phyloP scores from a whole-genome alignment of 1,140 invertebrate species.

The Leucophenga varia region DNA sequence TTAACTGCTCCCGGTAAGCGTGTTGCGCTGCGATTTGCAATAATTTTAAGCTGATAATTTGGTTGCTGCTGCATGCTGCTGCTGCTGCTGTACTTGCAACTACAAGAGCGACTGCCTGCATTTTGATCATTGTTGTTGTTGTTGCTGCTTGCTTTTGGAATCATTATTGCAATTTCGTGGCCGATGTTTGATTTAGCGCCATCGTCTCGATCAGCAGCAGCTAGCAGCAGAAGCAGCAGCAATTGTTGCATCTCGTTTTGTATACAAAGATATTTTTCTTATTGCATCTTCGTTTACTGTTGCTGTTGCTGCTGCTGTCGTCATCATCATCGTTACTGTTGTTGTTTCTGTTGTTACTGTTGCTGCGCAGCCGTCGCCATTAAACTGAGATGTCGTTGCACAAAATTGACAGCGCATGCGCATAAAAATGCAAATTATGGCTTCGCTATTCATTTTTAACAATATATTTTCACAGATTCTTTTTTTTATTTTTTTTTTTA shows the following conservation, averaged over 20 bases:
- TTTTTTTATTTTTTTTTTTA: not conserved
- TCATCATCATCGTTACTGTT: conserved; percentile 3
- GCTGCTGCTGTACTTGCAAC: conserved; percentile 4
- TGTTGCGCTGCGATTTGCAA: conserved; percentile 15
- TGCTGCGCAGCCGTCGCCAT: conserved; percentile 16
- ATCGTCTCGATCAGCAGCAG: too few relatives aligned
- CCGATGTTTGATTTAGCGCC: conserved; percentile 46
- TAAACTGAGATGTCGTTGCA: conserved; percentile 40
- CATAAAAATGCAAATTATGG: conserved; percentile 43
- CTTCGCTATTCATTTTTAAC: conserved; percentile 12
- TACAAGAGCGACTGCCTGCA: too few relatives aligned
- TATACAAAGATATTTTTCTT: too few relatives aligned
- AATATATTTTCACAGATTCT: conserved; percentile 12
- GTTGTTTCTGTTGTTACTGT: not conserved
- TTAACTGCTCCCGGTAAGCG: too few relatives aligned
- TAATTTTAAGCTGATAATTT: conserved; percentile 26
- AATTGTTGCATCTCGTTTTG: too few relatives aligned
- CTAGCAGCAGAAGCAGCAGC: not conserved
- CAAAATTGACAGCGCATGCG: conserved; percentile 35
- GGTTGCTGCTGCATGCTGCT: conserved; percentile 10
- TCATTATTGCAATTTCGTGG: conserved; percentile 50
- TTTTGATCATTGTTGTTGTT: too few relatives aligned
- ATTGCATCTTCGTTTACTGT: not conserved
- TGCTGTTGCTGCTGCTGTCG: conserved; percentile 1
- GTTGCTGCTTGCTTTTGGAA: conserved; percentile 23